A percentile compares a stretch with the other conserved stretches of the same genome.
Evolutionary conservation across 2,888 invertebrate genomes (phyloP).

Genomic region (Cinara cedri): DNA sequence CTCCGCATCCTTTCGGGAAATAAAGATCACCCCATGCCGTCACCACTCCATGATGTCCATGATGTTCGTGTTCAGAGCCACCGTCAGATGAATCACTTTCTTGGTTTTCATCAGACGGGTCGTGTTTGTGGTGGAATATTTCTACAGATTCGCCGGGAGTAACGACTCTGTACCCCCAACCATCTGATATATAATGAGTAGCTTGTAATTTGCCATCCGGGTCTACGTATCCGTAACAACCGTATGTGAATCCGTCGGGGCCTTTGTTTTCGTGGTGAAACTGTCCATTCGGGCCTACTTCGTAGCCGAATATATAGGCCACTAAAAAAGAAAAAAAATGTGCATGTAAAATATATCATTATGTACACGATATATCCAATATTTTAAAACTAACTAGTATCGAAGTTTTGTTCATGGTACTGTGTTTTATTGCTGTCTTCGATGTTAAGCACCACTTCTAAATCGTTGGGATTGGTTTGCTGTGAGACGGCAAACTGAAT

Average conservation of each 20-base stretch:
- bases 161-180: slow-evolving; percentile 77
- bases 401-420: slow-evolving; percentile 77
- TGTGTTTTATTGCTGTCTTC: slow-evolving; percentile 76
- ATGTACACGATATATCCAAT: not conserved
- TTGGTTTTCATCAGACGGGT: slow-evolving; percentile 60
- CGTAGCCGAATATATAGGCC: slow-evolving; percentile 70
- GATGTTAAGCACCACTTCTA: slow-evolving; percentile 75
- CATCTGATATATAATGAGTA: slow-evolving; percentile 79
- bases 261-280: slow-evolving; percentile 80
- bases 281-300: slow-evolving; percentile 76
- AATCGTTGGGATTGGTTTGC: slow-evolving; percentile 62
- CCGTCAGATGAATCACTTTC: slow-evolving; percentile 58
- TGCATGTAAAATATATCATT: not conserved
- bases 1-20: slow-evolving; percentile 77
- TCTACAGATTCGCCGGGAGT: slow-evolving; percentile 74
- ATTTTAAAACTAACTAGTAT: slow-evolving; percentile 70
- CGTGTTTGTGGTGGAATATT: slow-evolving; percentile 68
- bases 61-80: slow-evolving; percentile 60
- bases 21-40: slow-evolving; percentile 73
- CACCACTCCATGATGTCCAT: slow-evolving; percentile 66
- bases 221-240: slow-evolving; percentile 80
- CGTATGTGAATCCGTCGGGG: slow-evolving; percentile 78
- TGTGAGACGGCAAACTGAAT: slow-evolving; percentile 34
- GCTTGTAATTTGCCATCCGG: slow-evolving; percentile 71
- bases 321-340: slow-evolving; percentile 22